phyloP scores from a whole-genome alignment of 2,888 invertebrate species.

The Pseudococcus longispinus region DNA sequence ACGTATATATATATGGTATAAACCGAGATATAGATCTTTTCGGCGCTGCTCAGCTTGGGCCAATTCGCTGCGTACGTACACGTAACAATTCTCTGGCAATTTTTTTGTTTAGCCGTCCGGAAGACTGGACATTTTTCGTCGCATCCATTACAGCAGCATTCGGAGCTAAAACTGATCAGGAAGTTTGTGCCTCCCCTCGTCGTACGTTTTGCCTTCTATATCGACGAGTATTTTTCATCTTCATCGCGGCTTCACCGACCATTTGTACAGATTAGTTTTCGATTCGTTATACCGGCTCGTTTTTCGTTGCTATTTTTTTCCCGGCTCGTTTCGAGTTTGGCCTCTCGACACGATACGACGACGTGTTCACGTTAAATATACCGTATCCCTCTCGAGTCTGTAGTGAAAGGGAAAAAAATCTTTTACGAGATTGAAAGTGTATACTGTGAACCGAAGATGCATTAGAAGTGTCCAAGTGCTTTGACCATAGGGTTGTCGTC shows the following conservation, averaged over 20 bases:
- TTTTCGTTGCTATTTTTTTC: background rate
- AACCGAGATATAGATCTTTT: constrained; percentile 30
- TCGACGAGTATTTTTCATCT: constrained; percentile 30
- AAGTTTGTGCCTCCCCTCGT: background rate
- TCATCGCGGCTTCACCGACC: constrained; percentile 7
- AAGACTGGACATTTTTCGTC: constrained; percentile 41
- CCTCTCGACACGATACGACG: background rate
- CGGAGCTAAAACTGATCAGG: background rate
- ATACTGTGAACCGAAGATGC: constrained; percentile 1
- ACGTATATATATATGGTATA: background rate
- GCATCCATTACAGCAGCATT: background rate
- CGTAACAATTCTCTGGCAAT: background rate
- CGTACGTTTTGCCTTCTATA: background rate
- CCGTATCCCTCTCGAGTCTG: background rate
- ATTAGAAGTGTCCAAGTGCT: constrained; percentile 11
- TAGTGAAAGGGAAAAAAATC: background rate
- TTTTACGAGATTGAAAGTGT: constrained; percentile 19
- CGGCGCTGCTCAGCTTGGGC: background rate
- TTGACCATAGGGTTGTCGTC: constrained; percentile 13
- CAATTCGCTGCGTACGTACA: background rate
- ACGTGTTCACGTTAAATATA: constrained; percentile 6
- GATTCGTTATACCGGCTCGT: background rate
- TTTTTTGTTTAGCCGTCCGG: constrained; percentile 22
- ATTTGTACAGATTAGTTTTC: constrained; percentile 31
- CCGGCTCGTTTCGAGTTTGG: background rate